phyloP scores from a whole-genome alignment of 2,888 invertebrate species.

The Trimorus sp. region DNA sequence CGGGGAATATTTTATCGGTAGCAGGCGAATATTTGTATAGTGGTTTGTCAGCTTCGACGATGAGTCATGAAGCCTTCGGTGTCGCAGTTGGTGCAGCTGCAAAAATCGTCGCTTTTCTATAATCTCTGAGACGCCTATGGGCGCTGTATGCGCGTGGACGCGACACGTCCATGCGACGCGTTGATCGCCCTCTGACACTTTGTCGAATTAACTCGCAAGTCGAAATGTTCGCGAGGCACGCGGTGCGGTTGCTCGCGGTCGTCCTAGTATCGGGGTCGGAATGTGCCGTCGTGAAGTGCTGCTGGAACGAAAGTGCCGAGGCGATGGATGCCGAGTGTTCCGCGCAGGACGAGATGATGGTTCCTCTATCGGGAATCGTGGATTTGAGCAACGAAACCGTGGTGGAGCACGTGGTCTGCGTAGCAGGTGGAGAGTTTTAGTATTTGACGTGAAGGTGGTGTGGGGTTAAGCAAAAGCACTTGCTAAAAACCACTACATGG shows the following conservation, averaged over 20 bases:
- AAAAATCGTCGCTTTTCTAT: constrained; percentile 49
- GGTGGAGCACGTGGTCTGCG: constrained; percentile 49
- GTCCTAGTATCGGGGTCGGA: constrained; percentile 9
- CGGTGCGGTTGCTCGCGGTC: constrained; percentile 28
- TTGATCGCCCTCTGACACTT: constrained; percentile 1
- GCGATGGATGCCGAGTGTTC: constrained; percentile 65
- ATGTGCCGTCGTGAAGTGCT: constrained; percentile 58
- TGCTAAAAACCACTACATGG: constrained; percentile 6
- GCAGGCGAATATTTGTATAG: constrained; percentile 38
- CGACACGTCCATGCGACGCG: constrained; percentile 15
- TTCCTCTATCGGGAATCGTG: constrained; percentile 21
- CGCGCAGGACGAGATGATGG: constrained; percentile 17
- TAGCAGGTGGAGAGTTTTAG: constrained; percentile 58
- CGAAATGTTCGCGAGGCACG: constrained; percentile 47
- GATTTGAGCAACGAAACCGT: constrained; percentile 56
- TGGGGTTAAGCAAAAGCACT: neutral
- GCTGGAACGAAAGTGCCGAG: constrained; percentile 55
- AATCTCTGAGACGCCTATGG: constrained; percentile 38
- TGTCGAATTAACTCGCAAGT: neutral
- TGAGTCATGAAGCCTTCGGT: constrained; percentile 45
- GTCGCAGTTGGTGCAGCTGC: constrained; percentile 23
- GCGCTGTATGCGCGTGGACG: constrained; percentile 21
- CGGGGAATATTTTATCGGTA: constrained; percentile 28
- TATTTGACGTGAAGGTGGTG: neutral
- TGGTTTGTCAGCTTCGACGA: constrained; percentile 42